A percentile compares a stretch with the other conserved stretches of the same genome.
Conservation (phyloP, 37 sponge, comb jelly and placozoan species). For the Theonella swinhoei region DNA sequence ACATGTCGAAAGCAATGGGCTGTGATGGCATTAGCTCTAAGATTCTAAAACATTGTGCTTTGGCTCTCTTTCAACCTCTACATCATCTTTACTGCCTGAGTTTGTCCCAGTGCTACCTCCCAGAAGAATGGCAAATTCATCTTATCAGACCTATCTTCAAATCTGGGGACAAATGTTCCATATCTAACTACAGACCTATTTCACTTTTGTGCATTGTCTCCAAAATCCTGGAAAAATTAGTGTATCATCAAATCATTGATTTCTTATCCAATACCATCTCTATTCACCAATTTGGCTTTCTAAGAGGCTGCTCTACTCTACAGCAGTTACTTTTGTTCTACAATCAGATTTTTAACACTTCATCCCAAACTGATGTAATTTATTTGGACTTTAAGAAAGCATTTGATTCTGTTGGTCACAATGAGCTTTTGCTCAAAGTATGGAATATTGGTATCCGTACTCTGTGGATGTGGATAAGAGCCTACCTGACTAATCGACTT, state of each 20-base stretch:
- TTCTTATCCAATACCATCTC: conserved; percentile 3
- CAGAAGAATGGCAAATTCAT: conserved; percentile 37
- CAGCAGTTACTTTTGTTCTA: conserved; percentile 5
- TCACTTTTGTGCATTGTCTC: conserved; percentile 39
- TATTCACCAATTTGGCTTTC: conserved; percentile 14
- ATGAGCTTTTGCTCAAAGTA: conserved; percentile 31
- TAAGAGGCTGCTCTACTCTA: not conserved
- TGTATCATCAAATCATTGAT: conserved; percentile 26
- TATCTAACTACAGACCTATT: conserved; percentile 43
- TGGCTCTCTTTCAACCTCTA: not conserved
- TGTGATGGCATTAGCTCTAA: conserved; percentile 22
- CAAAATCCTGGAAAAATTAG: conserved; percentile 21
- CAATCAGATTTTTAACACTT: not conserved
- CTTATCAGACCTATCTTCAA: conserved; percentile 24
- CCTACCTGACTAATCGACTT: conserved; percentile 1
- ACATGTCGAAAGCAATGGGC: conserved; percentile 22
- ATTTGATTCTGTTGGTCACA: conserved; percentile 56
- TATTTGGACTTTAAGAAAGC: conserved; percentile 51
- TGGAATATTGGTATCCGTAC: conserved; percentile 30
- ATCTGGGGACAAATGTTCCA: not conserved
- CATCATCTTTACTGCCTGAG: not conserved
- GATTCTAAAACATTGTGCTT: conserved; percentile 11
- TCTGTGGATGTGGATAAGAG: conserved; percentile 12
- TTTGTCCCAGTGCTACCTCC: not conserved
- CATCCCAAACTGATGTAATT: not conserved